phyloP scores from a whole-genome alignment of 2,888 invertebrate genomes.

The Nephrocerus scutellatus region DNA sequence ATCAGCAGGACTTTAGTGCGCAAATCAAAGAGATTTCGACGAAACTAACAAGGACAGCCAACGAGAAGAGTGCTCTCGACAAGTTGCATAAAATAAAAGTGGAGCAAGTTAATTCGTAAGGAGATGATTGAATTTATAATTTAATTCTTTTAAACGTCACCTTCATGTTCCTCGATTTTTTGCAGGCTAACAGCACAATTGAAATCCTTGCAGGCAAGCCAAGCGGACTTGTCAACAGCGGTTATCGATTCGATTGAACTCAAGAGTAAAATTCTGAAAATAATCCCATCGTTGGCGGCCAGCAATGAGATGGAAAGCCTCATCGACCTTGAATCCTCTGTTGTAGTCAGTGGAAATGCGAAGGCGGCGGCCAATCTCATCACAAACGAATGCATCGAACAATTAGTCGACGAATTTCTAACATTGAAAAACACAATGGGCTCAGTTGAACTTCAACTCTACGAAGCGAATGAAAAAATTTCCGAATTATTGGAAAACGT shows the following conservation, averaged over 20 bases:
- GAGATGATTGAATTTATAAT: background rate
- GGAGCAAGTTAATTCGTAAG: conserved; percentile 38
- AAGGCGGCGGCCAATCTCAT: conserved; percentile 28
- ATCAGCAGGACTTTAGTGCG: conserved; percentile 31
- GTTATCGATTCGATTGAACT: conserved; percentile 32
- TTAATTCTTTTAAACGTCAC: background rate
- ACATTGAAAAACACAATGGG: conserved; percentile 38
- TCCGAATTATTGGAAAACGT: conserved; percentile 45
- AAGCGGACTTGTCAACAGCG: conserved; percentile 21
- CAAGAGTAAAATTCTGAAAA: conserved; percentile 41
- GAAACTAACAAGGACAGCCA: conserved; percentile 35
- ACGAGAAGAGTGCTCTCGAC: conserved; percentile 39
- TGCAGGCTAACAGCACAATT: conserved; percentile 30
- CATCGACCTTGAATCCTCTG: conserved; percentile 34
- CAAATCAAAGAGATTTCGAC: conserved; percentile 35
- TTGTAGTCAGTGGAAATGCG: too few relatives aligned
- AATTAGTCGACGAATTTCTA: conserved; percentile 41
- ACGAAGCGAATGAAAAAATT: conserved; percentile 47
- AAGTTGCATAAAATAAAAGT: conserved; percentile 42
- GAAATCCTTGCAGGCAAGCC: conserved; percentile 31
- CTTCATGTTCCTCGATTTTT: background rate
- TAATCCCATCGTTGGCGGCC: conserved; percentile 35
- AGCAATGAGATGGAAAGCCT: conserved; percentile 42
- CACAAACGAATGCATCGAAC: conserved; percentile 39
- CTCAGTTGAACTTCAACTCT: conserved; percentile 43